Evolutionary conservation across 2,888 invertebrate species (phyloP).

Genomic region (Dione vanillae): DNA sequence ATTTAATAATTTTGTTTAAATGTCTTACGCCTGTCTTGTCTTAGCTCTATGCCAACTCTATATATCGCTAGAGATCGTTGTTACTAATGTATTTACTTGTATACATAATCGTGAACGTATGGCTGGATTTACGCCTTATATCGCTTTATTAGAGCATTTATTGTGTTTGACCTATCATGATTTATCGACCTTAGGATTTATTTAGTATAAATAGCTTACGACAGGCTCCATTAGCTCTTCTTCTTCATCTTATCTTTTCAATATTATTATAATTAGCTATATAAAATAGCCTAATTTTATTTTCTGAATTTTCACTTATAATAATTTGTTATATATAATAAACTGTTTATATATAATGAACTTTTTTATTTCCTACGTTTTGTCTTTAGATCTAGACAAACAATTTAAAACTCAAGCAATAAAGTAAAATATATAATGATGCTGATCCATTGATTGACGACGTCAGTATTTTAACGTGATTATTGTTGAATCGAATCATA

Average conservation of each 20-base stretch:
- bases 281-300: too few species aligned
- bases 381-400: too few species aligned
- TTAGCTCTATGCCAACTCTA: not conserved
- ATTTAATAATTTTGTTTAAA: not conserved
- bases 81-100: conserved; percentile 32
- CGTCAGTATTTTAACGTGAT: too few species aligned
- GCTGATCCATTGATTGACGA: not conserved
- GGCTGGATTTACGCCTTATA: conserved; percentile 22
- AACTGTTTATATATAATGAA: too few species aligned
- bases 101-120: conserved; percentile 32
- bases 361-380: too few species aligned
- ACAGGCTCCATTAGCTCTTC: conserved; percentile 6
- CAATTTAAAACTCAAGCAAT: too few species aligned
- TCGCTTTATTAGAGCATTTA: conserved; percentile 21
- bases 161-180: conserved; percentile 6
- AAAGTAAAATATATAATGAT: too few species aligned
- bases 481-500: too few species aligned
- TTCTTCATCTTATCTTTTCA: not conserved
- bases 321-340: too few species aligned
- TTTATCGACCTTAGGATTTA: conserved; percentile 5
- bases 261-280: too few species aligned
- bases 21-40: conserved; percentile 1
- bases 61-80: not conserved
- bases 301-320: too few species aligned
- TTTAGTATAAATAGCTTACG: not conserved